Base-by-base conservation (phyloP, 2,888 invertebrate genomes). In the Ochropacha duplaris region DNA sequence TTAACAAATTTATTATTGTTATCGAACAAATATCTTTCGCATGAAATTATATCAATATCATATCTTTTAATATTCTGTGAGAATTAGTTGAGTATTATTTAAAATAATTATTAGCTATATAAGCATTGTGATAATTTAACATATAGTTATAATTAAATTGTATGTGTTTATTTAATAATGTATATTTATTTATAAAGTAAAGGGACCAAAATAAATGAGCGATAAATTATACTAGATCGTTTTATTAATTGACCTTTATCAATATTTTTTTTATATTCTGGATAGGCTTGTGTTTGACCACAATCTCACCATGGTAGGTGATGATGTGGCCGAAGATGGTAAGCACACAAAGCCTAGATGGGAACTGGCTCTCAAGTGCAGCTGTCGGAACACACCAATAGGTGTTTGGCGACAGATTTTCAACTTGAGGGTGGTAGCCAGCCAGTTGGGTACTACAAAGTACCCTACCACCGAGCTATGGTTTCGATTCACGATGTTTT, bases 121-220 rank as follows among this genome's bases (percentile, higher is more conserved):
- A 67, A 64, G 57, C 56, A 65, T 64, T 68, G 68, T 73, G 73
- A 72, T 73, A 73, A 66, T 61, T 31, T 67, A 65, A 59, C 54
- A 71, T 62, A 66, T 71, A 70, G 60, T 65, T 66, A 64, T 59
- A 66, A 65, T 58, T 60, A 64, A 69, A 64, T 60, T 60, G 67
- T 64, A 66, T 67, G 60, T 68, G 65, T 61, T 70, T 73, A 71
- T 64, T 57, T 36, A 36, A 36, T 36, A 60, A 65, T 68, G 63
- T 66, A 61, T 57, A 64, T 72, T 62, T 58, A 59, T 61, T 55
- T 69, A 67, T 73, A 68, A 71, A 68, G 68, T 77, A 51, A 77
- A 78, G 86, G 88, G 88, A 88, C 88, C 88, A 87, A 88, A 84
- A 83, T 83, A 86, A 83, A 84, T 79, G 75, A 72, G 65, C 39